phyloP scores from a whole-genome alignment of 2,888 invertebrate species.

The Myathropa florea region DNA sequence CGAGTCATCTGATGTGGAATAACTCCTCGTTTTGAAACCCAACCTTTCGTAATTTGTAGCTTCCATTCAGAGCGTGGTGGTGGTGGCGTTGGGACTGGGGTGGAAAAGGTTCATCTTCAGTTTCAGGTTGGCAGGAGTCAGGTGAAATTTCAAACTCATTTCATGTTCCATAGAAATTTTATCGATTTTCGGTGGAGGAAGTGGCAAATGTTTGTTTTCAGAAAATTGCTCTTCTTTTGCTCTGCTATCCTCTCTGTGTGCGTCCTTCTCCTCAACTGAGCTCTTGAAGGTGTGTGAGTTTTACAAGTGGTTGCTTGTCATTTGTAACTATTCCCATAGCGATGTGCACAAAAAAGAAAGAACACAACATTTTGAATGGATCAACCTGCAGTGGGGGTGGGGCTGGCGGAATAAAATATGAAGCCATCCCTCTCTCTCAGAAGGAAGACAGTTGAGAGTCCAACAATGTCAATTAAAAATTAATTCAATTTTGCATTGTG shows the following conservation, averaged over 20 bases:
- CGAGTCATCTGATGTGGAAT: slow-evolving; percentile 55
- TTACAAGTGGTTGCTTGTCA: not conserved
- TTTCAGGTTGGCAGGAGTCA: slow-evolving; percentile 49
- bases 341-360: not conserved
- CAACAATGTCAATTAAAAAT: slow-evolving; percentile 48
- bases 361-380: not conserved
- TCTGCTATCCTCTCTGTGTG: not conserved
- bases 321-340: slow-evolving; percentile 6
- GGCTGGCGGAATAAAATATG: not conserved
- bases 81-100: not conserved
- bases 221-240: not conserved
- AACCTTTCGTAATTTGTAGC: slow-evolving; percentile 60
- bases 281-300: not conserved
- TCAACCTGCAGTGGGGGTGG: not conserved
- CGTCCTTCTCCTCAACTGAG: not conserved
- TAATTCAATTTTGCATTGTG: slow-evolving; percentile 9
- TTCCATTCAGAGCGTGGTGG: not conserved
- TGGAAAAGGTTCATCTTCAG: slow-evolving; percentile 55
- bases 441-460: not conserved
- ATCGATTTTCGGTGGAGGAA: slow-evolving; percentile 46
- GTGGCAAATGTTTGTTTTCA: slow-evolving; percentile 38
- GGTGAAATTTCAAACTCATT: slow-evolving; percentile 67
- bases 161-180: slow-evolving; percentile 56
- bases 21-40: slow-evolving; percentile 63
- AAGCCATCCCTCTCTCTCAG: not conserved